Conservation (phyloP, 1,140 invertebrate species). For the Macrobrachium rosenbergii region DNA sequence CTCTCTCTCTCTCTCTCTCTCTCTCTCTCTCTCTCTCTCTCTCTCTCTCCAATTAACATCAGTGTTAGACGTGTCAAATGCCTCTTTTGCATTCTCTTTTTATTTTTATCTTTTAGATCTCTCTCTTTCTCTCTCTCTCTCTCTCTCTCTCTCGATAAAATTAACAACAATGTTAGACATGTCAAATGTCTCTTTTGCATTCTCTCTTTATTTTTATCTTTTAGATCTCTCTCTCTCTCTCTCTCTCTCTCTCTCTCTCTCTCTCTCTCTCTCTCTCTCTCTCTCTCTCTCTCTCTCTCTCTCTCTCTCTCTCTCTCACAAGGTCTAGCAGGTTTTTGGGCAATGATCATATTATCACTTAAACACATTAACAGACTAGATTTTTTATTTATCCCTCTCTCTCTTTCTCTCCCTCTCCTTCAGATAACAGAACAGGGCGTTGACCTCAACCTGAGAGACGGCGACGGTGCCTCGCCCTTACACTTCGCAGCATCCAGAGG, state of each 20-base stretch:
- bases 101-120: no score
- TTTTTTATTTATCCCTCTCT: not conserved
- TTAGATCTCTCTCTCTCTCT: not conserved
- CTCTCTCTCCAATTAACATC: no score
- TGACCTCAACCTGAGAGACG: conserved; percentile 85
- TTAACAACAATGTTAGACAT: no score
- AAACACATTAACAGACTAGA: not conserved
- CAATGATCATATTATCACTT: not conserved
- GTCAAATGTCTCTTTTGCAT: not conserved
- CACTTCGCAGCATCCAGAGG: conserved; percentile 82
- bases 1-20: no score
- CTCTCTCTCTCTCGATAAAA: no score
- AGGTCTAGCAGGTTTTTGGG: no score
- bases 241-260: not conserved
- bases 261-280: not conserved
- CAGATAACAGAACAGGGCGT: conserved; percentile 86
- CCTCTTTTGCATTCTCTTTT: no score
- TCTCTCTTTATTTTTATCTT: not conserved
- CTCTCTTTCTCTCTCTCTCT: no score
- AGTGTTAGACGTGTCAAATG: no score
- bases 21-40: no score
- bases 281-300: not conserved
- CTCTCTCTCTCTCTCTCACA: not conserved
- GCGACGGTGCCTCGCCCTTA: conserved; percentile 83
- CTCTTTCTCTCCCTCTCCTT: conserved; percentile 65